Conservation (phyloP, 2,888 invertebrate genomes). For the Drosophila subsilvestris region DNA sequence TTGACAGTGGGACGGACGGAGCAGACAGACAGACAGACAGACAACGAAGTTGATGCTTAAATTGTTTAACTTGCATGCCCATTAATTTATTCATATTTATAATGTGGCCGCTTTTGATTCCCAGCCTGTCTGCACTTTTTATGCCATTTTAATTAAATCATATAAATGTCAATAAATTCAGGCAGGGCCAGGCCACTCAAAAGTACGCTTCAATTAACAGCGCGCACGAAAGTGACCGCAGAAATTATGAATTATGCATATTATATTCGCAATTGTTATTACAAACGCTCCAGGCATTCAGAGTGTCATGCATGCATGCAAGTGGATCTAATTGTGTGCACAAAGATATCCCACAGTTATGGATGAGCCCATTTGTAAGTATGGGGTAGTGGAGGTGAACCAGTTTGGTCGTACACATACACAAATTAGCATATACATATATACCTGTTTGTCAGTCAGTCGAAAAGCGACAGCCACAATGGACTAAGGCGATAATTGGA, state of each 20-base stretch:
- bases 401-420: slow-evolving; percentile 12
- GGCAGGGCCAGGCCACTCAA: slow-evolving; percentile 21
- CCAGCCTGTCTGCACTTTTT: slow-evolving; percentile 35
- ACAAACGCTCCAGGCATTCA: slow-evolving; percentile 20
- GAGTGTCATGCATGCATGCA: slow-evolving; percentile 10
- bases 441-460: slow-evolving; percentile 7
- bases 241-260: slow-evolving; percentile 46
- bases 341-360: not conserved
- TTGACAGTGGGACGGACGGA: slow-evolving; percentile 39
- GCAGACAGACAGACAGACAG: not conserved
- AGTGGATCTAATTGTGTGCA: slow-evolving; percentile 28
- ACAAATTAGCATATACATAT: slow-evolving; percentile 22
- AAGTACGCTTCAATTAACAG: slow-evolving; percentile 62
- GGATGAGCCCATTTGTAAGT: not conserved
- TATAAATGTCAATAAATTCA: slow-evolving; percentile 62
- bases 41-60: slow-evolving; percentile 34
- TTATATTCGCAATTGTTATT: slow-evolving; percentile 45
- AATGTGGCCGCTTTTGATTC: slow-evolving; percentile 47
- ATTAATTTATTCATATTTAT: slow-evolving; percentile 53
- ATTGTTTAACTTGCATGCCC: slow-evolving; percentile 39
- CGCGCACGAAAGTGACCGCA: slow-evolving; percentile 53
- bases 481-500: slow-evolving; percentile 16
- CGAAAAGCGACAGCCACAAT: slow-evolving; percentile 7
- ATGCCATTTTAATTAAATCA: slow-evolving; percentile 58
- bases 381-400: not conserved